Percentiles rank a stretch among this genome's conserved stretches.
Evolutionary conservation across 2,113 vertebrate species (phyloP).

Genomic region (Neogobius melanostomus): DNA sequence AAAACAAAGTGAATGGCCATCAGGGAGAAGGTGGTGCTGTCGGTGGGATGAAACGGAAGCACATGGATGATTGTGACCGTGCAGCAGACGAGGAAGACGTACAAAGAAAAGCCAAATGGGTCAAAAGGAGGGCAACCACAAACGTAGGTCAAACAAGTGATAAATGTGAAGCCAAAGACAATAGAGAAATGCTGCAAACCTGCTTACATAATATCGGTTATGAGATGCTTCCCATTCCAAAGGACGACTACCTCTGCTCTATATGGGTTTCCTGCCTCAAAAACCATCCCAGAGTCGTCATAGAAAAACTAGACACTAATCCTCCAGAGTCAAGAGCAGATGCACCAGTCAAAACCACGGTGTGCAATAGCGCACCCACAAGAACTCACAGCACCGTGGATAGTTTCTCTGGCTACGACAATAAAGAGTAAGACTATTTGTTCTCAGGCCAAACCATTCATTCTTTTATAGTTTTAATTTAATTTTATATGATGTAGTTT

Average conservation of each 20-base stretch:
- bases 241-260: conserved; percentile 23
- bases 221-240: conserved; percentile 16
- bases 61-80: conserved; percentile 3
- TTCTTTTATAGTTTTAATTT: not conserved
- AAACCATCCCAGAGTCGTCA: conserved; percentile 47
- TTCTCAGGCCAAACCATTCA: not conserved
- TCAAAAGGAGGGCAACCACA: not conserved
- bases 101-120: not conserved
- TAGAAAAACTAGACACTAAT: conserved; percentile 36
- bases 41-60: conserved; percentile 34
- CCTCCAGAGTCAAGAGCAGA: not conserved
- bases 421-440: conserved; percentile 73
- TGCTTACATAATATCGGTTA: conserved; percentile 9
- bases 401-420: conserved; percentile 9
- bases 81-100: conserved; percentile 15
- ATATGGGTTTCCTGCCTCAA: conserved; percentile 19
- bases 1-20: not conserved
- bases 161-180: not conserved
- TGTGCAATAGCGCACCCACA: conserved; percentile 4
- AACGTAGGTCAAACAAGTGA: not conserved
- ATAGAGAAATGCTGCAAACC: not conserved
- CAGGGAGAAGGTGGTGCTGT: not conserved
- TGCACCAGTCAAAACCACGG: not conserved
- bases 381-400: conserved; percentile 4
- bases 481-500: not conserved